Base-by-base conservation (phyloP, 2,888 invertebrate genomes). In the Drosophila anomelani region DNA sequence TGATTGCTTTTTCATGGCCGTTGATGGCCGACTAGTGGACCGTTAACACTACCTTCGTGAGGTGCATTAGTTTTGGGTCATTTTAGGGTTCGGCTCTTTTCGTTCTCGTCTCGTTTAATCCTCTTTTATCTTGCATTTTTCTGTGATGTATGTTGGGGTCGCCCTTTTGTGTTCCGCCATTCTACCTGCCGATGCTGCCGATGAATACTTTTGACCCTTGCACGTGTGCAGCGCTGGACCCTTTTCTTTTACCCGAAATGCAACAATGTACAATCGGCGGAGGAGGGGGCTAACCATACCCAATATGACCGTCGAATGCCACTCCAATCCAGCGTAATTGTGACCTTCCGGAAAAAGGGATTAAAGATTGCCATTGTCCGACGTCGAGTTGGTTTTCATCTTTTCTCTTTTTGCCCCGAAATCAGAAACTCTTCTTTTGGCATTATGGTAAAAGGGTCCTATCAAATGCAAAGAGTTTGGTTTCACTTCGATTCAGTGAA, bases 151-250 rank as follows among this genome's bases (percentile, higher is more conserved):
- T 44, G 51, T 61, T 72, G 67, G 76, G 68, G 68, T 71, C 57
- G 49, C 55, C 46, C 47, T 36, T 53, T 54, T 76, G 61, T 68
- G 54, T 75, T 57, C 41, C 47, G 47, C 13, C 63, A 78, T 76
- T 69, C 38, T 90, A 90, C 90, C 90, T 90, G 90, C 70, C 53
- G 62, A 46, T 43, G 57, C 61, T 72, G 53, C 26, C 44, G 15
- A 9, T 8, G 15, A 23, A 23, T 44, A 26, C 76, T 76, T 74
- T 76, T 88, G 90, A 90, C 89, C 90, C 90, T 89, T 90, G 91
- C 91, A 91, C 90, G 90, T 91, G 90, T 90, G 88, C 81, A 81
- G 80, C 80, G 77, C 29, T 86, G 84, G 74, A 61, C 70, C 70
- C 68, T 69, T 70, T 70, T 61, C 32, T 34, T 53, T 53, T 36